Evolutionary conservation across 1,140 invertebrate species (phyloP).

Genomic region (Mesaphorura yosii): DNA sequence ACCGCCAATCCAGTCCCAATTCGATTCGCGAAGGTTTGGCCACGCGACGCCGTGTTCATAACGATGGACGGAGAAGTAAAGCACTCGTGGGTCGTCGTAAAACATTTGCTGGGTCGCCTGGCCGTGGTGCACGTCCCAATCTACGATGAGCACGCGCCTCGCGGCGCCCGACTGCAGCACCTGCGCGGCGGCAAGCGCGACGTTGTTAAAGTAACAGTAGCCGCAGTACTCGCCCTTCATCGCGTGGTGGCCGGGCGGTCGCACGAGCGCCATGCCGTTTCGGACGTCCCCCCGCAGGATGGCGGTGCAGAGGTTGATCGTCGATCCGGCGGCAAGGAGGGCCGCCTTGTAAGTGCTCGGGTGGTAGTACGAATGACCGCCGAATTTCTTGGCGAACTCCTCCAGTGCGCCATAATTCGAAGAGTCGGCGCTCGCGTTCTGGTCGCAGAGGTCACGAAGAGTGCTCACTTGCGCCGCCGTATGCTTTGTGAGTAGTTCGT

Average conservation of each 20-base stretch:
- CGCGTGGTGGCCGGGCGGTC: conserved; percentile 73
- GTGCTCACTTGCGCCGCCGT: conserved; percentile 49
- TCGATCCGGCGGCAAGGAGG: conserved; percentile 61
- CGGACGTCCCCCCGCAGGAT: conserved; percentile 55
- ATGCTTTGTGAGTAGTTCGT: conserved; percentile 57
- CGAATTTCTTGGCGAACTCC: too few species aligned
- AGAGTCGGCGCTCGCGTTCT: too few species aligned
- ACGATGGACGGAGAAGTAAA: conserved; percentile 96
- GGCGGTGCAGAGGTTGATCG: conserved; percentile 63
- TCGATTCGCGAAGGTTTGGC: conserved; percentile 79
- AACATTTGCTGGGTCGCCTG: conserved; percentile 92
- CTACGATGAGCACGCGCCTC: conserved; percentile 75
- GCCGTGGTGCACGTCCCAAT: conserved; percentile 95
- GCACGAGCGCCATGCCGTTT: conserved; percentile 72
- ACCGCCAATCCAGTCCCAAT: conserved; percentile 69
- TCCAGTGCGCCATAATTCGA: too few species aligned
- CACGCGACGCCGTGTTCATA: conserved; percentile 88
- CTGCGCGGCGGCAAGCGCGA: conserved; percentile 76
- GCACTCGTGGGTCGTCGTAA: conserved; percentile 82
- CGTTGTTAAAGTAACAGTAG: conserved; percentile 96
- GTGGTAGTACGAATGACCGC: too few species aligned
- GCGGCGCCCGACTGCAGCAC: conserved; percentile 50
- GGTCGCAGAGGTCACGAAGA: conserved; percentile 50
- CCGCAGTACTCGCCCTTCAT: conserved; percentile 78
- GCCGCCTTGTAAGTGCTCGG: conserved; percentile 65